Evolutionary conservation across 2,888 invertebrate species (phyloP), one percentile per base, ranked within the genome.

Genomic region (Escarpia spicata): DNA sequence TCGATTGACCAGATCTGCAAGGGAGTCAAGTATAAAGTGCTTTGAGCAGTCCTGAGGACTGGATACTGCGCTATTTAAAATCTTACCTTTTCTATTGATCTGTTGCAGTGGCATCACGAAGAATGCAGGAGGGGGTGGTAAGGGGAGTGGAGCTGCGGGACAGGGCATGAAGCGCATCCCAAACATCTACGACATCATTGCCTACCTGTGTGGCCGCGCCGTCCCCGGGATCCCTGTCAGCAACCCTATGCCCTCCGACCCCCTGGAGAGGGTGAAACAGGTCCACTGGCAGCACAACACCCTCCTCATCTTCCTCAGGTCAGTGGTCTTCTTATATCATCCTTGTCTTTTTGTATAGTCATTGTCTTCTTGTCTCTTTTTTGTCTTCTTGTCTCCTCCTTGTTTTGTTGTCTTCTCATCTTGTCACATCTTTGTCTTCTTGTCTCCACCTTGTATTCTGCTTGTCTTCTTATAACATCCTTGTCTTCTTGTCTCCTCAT

Each of bases 121-220:
- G 44, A 94, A 93, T 44, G 93, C 93, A 15, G 94, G 94, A 90
- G 93, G 93, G 89, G 94, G 92, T 19, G 93, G 95, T 91, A 96
- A 96, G 94, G 91, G 91, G 8, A 26, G 19, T 0, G 43, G 43
- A 6, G 15, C 91, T 19, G 44, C 31, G 37, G 91, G 43, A 6
- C 91, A 91, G 91, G 91, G 43, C 91, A 91, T 91, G 43, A 96
- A 95, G 92, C 96, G 96, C 92, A 95, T 95, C 93, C 96, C 96
- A 94, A 96, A 96, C 0, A 95, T 96, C 45, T 96, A 96, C 93
- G 96, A 96, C 94, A 96, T 96, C 96, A 95, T 96, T 37, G 93
- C 93, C 52, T 95, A 96, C 94, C 95, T 96, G 93, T 95, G 95
- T 93, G 96, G 96, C 8, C 91, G 90, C 26, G 91, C 91, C 3